Evolutionary conservation across 2,797 vertebrate species (phyloP), one percentile per base, ranked within the genome.

Genomic region (Setipinna tenuifilis): DNA sequence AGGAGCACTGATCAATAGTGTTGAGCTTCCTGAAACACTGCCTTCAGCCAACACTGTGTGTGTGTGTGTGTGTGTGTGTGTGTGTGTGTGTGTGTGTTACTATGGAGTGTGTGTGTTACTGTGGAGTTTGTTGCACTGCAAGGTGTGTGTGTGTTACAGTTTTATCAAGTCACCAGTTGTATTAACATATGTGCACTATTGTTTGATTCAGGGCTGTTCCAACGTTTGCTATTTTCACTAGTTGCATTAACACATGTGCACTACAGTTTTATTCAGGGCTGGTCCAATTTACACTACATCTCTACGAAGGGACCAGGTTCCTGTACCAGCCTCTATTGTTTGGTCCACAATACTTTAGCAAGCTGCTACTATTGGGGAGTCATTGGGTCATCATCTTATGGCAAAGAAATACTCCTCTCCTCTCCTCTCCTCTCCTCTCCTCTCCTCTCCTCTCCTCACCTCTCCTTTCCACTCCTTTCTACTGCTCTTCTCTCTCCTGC

Each of bases 311-410:
- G 35, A n/a, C n/a, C 1, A 12, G 17, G 71, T 25, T 78, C 31
- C 71, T 21, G 71, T 44, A 31, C 31, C 71, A 44, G 71, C 71
- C 17, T 17, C 71, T 44, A 44, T 78, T 78, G 35, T 78, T 78
- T 78, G 71, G 31, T 21, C 31, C 35, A 78, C 71, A 78, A 44
- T 78, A 78, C 35, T 17, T 78, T 31, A 78, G 71, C 71, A 78
- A 44, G 31, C 71, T 78, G 71, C 71, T 41, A 41, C 71, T 44
- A 14, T 41, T 14, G 17, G 71, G 44, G 71, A 78, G 21, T 78
- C 19, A 78, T 78, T 78, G 71, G 71, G 31, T 41, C 71, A 41
- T 78, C 19, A 41, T 78, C 71, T 78, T 44, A 78, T 78, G 17
- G 31, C 16, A 44, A 21, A 78, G 71, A 78, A 78, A 78, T 78